Percentiles rank a stretch among this genome's conserved stretches.
Evolutionary conservation across 2,797 vertebrate species (phyloP).

Genomic region (Aphelocoma californica): DNA sequence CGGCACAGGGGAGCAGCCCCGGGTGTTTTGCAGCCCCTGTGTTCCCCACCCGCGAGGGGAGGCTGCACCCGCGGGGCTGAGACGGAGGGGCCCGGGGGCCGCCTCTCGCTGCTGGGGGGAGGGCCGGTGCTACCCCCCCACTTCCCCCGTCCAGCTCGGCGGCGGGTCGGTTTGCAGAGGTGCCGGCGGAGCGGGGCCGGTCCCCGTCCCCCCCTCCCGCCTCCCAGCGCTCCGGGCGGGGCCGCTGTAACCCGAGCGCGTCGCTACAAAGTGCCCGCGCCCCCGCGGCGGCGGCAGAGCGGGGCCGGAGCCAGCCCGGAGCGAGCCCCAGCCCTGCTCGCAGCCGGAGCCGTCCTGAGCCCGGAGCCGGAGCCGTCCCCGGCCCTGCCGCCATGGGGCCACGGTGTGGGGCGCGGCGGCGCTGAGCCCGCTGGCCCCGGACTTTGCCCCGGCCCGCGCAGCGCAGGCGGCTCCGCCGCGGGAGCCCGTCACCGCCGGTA

Average conservation of each 20-base stretch:
- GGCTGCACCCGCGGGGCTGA: neutral
- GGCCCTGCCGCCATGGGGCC: slow-evolving; percentile 21
- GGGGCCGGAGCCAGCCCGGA: neutral
- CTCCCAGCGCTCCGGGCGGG: neutral
- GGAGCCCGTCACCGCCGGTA: slow-evolving; percentile 17
- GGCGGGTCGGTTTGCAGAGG: neutral
- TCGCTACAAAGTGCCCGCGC: slow-evolving; percentile 34
- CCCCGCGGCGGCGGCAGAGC: neutral
- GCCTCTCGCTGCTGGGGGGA: neutral
- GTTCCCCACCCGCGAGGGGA: neutral
- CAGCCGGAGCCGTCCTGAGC: neutral
- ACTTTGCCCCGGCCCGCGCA: slow-evolving; percentile 33
- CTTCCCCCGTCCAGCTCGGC: neutral
- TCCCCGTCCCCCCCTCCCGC: neutral
- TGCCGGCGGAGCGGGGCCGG: neutral
- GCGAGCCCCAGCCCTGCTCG: neutral
- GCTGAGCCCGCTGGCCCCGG: neutral
- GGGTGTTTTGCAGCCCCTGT: neutral
- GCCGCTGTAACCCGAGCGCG: slow-evolving; percentile 42
- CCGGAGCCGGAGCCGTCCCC: neutral
- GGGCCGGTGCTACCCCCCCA: too few species aligned
- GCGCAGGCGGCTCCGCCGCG: neutral
- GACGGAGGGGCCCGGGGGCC: neutral
- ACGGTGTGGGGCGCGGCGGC: neutral
- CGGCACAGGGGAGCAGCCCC: neutral